phyloP scores from a whole-genome alignment of 2,888 invertebrate genomes.

The Xylophagus ater region DNA sequence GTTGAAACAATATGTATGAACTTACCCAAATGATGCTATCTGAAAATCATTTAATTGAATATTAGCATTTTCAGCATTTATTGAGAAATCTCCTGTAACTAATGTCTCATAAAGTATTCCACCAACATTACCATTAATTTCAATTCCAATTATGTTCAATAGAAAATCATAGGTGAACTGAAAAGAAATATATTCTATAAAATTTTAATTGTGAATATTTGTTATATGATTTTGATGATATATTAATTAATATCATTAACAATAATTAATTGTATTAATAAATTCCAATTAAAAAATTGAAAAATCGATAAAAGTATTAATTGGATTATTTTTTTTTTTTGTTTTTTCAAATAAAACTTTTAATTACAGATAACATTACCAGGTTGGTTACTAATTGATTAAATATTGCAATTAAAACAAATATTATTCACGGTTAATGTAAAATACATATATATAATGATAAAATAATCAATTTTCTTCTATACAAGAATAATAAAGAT shows the following conservation, averaged over 20 bases:
- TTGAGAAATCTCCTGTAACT: constrained; percentile 31
- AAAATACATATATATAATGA: too few species aligned
- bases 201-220: background rate
- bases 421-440: too few species aligned
- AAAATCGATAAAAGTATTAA: background rate
- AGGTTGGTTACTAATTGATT: too few species aligned
- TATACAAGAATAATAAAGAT: too few species aligned
- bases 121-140: constrained; percentile 32
- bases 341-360: too few species aligned
- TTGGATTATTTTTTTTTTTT: background rate
- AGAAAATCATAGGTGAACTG: constrained; percentile 9
- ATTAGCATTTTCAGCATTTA: constrained; percentile 27
- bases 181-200: background rate
- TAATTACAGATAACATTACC: too few species aligned
- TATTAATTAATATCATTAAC: too few species aligned
- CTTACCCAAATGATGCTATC: constrained; percentile 32
- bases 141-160: constrained; percentile 30
- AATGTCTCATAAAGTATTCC: constrained; percentile 32
- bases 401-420: too few species aligned
- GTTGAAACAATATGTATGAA: constrained; percentile 1
- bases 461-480: too few species aligned
- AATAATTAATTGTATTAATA: too few species aligned
- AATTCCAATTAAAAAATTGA: too few species aligned
- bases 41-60: constrained; percentile 32
- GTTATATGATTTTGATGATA: background rate